These are phyloP conservation scores for Tineola bisselliella DNA, from an alignment of 2,888 invertebrate species.

Conservation along the genomic window DNA sequence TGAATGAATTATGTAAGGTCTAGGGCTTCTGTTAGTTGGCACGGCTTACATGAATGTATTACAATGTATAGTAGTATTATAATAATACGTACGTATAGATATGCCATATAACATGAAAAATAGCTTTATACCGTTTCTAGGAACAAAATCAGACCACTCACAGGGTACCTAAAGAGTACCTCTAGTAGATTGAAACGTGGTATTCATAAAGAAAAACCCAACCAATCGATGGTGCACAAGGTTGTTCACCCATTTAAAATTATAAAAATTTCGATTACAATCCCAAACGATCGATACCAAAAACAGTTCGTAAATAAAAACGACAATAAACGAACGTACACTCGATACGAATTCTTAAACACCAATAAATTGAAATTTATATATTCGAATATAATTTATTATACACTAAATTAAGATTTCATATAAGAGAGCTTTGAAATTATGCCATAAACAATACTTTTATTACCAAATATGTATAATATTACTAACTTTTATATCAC, in stretches of 20 bases:
- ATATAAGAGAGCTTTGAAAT: not conserved
- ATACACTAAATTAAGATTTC: not conserved
- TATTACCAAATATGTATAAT: not conserved
- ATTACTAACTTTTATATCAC: not conserved
- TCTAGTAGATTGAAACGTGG: no score
- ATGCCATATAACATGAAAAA: no score
- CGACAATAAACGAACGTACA: not conserved
- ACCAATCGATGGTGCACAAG: no score
- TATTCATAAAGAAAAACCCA: no score
- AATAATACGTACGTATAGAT: not conserved
- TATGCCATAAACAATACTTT: not conserved
- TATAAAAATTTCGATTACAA: no score
- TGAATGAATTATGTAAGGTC: not conserved
- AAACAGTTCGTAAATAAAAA: constrained; percentile 1
- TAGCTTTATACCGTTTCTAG: no score
- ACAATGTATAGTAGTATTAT: not conserved
- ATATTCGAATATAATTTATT: not conserved
- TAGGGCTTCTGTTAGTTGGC: not conserved
- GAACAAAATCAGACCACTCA: no score
- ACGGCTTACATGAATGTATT: not conserved
- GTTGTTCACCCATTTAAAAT: no score
- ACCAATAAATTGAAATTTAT: constrained; percentile 4
- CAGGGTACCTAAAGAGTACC: no score
- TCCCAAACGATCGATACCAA: not conserved
- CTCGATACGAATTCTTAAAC: not conserved